Percentiles rank a stretch among this genome's conserved stretches.
Evolutionary conservation across 2,888 invertebrate species (phyloP).

Genomic region (Phortica okadai): DNA sequence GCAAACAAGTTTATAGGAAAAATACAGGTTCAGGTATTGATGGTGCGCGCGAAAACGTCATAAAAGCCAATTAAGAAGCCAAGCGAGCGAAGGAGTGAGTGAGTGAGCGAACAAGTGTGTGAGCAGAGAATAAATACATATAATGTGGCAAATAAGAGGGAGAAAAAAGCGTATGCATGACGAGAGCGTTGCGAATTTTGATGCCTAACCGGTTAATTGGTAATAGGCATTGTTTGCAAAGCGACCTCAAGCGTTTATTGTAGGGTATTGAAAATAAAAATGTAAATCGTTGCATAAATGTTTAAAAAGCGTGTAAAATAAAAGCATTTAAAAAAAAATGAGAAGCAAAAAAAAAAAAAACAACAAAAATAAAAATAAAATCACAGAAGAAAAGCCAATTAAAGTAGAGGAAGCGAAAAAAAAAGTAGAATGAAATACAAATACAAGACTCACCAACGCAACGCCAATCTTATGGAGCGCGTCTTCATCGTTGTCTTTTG

Average conservation of each 20-base stretch:
- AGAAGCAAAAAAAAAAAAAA: conserved; percentile 13
- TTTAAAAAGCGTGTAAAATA: conserved; percentile 22
- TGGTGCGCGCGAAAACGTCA: conserved; percentile 50
- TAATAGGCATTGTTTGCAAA: background rate
- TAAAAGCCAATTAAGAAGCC: conserved; percentile 21
- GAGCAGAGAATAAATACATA: background rate
- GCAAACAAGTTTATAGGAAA: conserved; percentile 33
- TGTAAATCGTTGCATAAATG: background rate
- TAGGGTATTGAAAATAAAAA: background rate
- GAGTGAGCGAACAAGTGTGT: conserved; percentile 14
- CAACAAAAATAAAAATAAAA: background rate
- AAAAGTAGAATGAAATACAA: conserved; percentile 34
- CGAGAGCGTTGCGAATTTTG: background rate
- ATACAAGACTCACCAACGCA: conserved; percentile 63
- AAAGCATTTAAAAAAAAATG: conserved; percentile 4
- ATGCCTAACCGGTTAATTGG: background rate
- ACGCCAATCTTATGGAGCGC: conserved; percentile 50
- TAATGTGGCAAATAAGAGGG: background rate
- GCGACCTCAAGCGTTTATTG: background rate
- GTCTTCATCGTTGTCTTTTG: conserved; percentile 46
- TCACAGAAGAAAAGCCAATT: background rate
- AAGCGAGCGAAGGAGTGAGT: conserved; percentile 15
- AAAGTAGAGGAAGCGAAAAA: conserved; percentile 26
- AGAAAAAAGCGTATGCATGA: background rate
- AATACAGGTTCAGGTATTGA: conserved; percentile 30